Base-by-base conservation (phyloP, 2,888 invertebrate species). In the Sthenelais limicola region DNA sequence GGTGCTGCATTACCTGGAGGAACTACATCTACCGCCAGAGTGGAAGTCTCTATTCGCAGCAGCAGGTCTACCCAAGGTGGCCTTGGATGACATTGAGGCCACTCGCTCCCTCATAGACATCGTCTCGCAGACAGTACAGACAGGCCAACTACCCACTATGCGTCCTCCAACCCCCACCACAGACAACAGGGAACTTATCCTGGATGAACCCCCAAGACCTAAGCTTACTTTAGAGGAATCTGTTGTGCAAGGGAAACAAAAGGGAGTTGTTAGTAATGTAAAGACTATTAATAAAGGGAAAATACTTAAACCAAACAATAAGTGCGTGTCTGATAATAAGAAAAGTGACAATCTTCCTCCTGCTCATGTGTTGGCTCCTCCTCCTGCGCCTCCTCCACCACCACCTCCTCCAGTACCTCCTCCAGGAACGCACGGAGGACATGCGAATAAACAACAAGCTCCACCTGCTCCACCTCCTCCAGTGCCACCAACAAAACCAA, bases 31-130 rank as follows among this genome's bases (percentile, higher is more conserved):
- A 56, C 82, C 83, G 15, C 76, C 81, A 15, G 82, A 82, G 30
- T 84, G 83, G 84, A 76, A 80, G 73, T 78, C 78, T 9, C 74
- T 84, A 26, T 83, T 84, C 71, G 73, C 79, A 47, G 80, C 80
- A 52, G 82, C 84, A 4, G 82, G 83, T 26, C 78, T 83, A 7
- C 81, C 83, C 4, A 66, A 75, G n/a, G 80, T 79, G 26, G 82
- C 82, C 7, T 77, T 84, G 18, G 81, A 83, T 30, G 80, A 84
- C 74, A 73, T 83, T 24, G 76, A 82, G 35, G 82, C 84, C 15
- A 80, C 84, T 5, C 78, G 84, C 7, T 81, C 80, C 35, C 80
- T 84, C 54, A 82, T 84, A 18, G 79, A 80, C 32, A 75, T 84
- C 15, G 82, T 84, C 47, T 80, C 77, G 9, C 77, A 77, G n/a